Percentiles rank a stretch among this genome's conserved stretches.
These are phyloP conservation scores for Neolamprologus fasciatus DNA, from an alignment of 2,113 vertebrate genomes.

Conservation along the genomic window DNA sequence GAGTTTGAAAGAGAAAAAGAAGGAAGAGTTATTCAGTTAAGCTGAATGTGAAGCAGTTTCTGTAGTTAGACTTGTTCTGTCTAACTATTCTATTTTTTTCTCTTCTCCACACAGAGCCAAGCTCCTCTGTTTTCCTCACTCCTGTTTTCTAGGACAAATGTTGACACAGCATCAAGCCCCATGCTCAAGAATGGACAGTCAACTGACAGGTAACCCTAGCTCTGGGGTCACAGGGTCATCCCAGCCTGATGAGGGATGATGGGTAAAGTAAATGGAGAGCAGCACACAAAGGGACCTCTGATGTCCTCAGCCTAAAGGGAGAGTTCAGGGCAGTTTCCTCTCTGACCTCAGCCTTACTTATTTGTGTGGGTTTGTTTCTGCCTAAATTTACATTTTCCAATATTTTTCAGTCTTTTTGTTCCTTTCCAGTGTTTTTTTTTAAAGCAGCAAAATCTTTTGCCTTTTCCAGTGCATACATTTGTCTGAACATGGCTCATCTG, in stretches of 20 bases:
- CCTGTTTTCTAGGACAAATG: constrained; percentile 31
- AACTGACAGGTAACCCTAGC: constrained; percentile 70
- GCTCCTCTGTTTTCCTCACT: neutral
- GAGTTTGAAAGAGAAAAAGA: neutral
- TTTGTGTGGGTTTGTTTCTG: constrained; percentile 12
- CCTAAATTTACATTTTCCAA: neutral
- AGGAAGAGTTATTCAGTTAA: neutral
- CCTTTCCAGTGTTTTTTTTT: neutral
- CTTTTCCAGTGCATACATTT: constrained; percentile 3
- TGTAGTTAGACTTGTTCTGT: neutral
- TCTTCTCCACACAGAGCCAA: neutral
- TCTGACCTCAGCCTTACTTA: constrained; percentile 28
- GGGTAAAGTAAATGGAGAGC: constrained; percentile 65
- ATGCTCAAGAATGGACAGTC: constrained; percentile 54
- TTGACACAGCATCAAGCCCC: constrained; percentile 50
- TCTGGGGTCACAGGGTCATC: constrained; percentile 57
- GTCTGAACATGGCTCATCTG: constrained; percentile 46
- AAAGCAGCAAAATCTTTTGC: neutral
- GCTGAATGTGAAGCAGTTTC: neutral
- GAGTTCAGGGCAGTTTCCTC: constrained; percentile 57
- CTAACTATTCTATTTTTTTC: neutral
- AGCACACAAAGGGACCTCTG: constrained; percentile 55
- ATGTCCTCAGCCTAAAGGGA: constrained; percentile 53
- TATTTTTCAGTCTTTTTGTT: neutral
- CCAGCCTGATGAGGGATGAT: constrained; percentile 63